These are phyloP conservation scores for Scytalopus superciliaris DNA, from an alignment of 2,113 vertebrate species.

Conservation along the genomic window DNA sequence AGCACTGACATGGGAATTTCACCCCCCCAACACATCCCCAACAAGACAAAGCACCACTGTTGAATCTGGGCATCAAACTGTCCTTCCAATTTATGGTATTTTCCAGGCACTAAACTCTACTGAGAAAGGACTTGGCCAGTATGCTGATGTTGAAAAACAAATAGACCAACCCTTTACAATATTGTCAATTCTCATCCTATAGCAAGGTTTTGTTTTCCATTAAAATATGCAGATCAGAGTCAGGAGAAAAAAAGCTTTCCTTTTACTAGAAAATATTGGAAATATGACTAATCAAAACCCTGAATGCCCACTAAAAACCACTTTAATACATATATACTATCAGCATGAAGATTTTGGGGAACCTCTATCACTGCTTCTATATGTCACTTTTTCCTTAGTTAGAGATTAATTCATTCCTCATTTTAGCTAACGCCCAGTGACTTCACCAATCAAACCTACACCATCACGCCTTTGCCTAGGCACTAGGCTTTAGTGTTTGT, in stretches of 20 bases:
- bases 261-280: not conserved
- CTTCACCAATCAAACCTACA: not conserved
- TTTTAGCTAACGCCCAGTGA: not conserved
- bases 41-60: not conserved
- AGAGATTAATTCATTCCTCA: not conserved
- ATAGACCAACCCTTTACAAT: not conserved
- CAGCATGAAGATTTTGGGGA: not conserved
- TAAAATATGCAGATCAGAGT: not conserved
- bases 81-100: not conserved
- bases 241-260: not conserved
- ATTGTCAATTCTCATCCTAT: not conserved
- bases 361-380: not conserved
- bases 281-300: not conserved
- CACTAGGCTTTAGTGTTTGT: not conserved
- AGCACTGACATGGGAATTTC: fast-evolving
- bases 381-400: not conserved
- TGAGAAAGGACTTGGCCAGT: not conserved
- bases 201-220: not conserved
- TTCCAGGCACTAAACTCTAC: not conserved
- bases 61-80: not conserved
- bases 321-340: not conserved
- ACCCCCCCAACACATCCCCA: too few relatives aligned
- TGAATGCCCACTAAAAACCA: not conserved
- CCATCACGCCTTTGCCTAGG: not conserved
- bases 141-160: not conserved